Base-by-base conservation (phyloP, 2,113 vertebrate genomes). In the Tor tambroides region DNA sequence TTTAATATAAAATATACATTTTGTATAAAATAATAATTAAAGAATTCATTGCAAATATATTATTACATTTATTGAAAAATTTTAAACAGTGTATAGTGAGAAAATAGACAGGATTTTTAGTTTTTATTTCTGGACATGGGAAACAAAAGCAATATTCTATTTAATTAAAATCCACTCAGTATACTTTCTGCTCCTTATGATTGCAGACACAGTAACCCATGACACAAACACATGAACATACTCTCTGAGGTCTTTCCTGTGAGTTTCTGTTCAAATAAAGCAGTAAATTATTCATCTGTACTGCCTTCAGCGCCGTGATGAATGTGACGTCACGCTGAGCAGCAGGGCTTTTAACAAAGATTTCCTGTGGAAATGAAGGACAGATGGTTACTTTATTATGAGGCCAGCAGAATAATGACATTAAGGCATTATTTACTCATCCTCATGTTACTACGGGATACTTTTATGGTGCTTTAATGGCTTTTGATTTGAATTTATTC, bases 281-380 rank as follows among this genome's bases (percentile, higher is more conserved):
- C 88, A 90, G 92, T 94, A 93, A 94, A 95, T 95, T 92, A 94
- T 95, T 95, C 89, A 93, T 94, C 92, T 92, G 92, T 92, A 93
- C 93, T 93, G 93, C 83, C 19, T 87, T 93, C 92, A 86, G 85
- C 54, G 6, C 2, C 19, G 54, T 91, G 93, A 95, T 94, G 92
- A 91, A 95, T 93, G 93, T 93, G 93, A 92, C 93, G 93, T 93
- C 91, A 91, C 89, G 90, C 89, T 93, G 93, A 94, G 93, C 21
- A 23, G 56, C 19, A 3, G 21, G 56, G 92, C 91, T 93, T 94
- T 92, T 90, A 91, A 92, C 92, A 91, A 91, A 86, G 38, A 88
- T 90, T 93, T 94, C 91, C 93, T 92, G 88, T 87, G 89, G 85
- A 93, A 93, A 92, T 89, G 86, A 92, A 93, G 94, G 94, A 93